A percentile compares a stretch with the other conserved stretches of the same genome.
Conservation (phyloP, 1,140 invertebrate genomes). For the Andrena cerasifolii region DNA sequence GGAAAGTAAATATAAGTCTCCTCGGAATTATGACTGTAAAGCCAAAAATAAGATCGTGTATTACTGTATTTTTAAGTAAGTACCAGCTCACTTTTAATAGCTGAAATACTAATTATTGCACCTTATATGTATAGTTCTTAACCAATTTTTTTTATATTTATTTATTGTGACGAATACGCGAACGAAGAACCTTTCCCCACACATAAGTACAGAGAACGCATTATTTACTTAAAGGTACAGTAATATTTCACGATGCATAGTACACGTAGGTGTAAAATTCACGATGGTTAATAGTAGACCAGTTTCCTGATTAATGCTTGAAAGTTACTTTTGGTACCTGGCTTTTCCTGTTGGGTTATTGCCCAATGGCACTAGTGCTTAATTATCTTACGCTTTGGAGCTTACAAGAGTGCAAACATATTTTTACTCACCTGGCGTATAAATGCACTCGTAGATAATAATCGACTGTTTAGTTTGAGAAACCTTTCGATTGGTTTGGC, state of each 20-base stretch:
- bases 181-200: neutral
- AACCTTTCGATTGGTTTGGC: constrained; percentile 17
- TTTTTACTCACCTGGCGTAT: constrained; percentile 24
- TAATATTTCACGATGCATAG: neutral
- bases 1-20: neutral
- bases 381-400: constrained; percentile 38
- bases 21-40: neutral
- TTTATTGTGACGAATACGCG: neutral
- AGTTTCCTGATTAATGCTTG: constrained; percentile 19
- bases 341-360: constrained; percentile 50
- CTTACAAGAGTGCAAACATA: constrained; percentile 30
- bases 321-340: constrained; percentile 71
- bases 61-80: constrained; percentile 20
- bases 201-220: neutral
- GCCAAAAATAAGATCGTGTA: neutral
- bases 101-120: neutral
- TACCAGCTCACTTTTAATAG: neutral
- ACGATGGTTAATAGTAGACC: neutral
- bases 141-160: neutral
- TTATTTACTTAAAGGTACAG: constrained; percentile 28
- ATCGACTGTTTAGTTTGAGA: constrained; percentile 25
- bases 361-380: constrained; percentile 35
- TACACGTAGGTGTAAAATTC: neutral
- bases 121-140: neutral
- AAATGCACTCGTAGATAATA: constrained; percentile 23